Evolutionary conservation across 1,140 invertebrate species (phyloP), one percentile per base, ranked within the genome.

Genomic region (Eufriesea mexicana): DNA sequence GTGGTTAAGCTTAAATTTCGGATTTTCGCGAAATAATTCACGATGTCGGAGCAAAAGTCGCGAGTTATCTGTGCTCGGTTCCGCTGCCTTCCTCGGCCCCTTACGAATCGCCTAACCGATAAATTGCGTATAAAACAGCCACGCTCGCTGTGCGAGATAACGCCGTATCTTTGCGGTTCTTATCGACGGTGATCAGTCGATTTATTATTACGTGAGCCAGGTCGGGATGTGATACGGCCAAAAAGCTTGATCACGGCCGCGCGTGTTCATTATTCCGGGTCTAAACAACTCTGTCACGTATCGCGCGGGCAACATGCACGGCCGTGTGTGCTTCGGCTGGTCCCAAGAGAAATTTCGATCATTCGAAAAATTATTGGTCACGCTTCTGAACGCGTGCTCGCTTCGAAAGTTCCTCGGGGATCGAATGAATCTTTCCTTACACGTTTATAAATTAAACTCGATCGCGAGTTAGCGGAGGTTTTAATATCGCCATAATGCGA

Each of bases 131-230:
- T 91, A 92, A 92, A 93, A 90, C 88, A 89, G 80, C 73, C 87
- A 72, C 61, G 84, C 86, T 84, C 84, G 83, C 67, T 74, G 66
- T 79, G 80, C 83, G 81, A 86, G 92, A 92, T 93, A 93, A 91
- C 87, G 81, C 86, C 79, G 85, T 92, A 92, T 93, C 91, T 92
- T 91, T 92, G 85, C 88, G 90, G 79, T 89, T 92, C 90, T 92
- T 93, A 93, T 93, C 93, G 92, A 93, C 91, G 90, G 84, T 91
- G 91, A 93, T 93, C 91, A 88, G 57, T 89, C 84, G 87, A 93
- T 93, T 93, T 93, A 93, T 93, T 89, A 89, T 89, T 89, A 89
- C 84, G 86, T 78, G 86, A 84, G 80, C 75, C 61, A 73, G 79
- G 86, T 85, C 67, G 59, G 74, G 62, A 68, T 55, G 77, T 86